Base-by-base conservation (phyloP, 2,888 invertebrate species). In the Penaeus monodon region DNA sequence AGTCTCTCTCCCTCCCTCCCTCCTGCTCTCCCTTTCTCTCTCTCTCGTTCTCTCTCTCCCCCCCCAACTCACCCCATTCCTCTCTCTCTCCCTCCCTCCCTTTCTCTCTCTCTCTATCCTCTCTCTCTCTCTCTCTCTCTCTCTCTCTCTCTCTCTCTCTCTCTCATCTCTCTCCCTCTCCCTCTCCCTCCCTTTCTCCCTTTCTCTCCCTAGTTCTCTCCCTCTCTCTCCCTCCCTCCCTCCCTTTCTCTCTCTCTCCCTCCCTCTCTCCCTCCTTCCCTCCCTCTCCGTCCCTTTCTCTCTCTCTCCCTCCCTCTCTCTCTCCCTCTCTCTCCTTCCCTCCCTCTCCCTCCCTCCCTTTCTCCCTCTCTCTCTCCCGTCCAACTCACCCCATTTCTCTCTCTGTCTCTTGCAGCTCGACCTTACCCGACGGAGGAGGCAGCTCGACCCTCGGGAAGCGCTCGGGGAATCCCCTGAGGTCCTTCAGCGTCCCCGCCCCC, bases 401-500 rank as follows among this genome's bases (percentile, higher is more conserved):
- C 38, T 44, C 38, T 44, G 0, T 7, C 38, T 6, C 7, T 7
- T 44, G 24, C 79, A 87, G 87, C 70, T 77, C 87, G 24, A 80
- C 80, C 10, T 6, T 44, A 7, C 44, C 44, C 44, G 44, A 44
- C 44, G 44, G 44, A 44, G 44, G 10, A n/a, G 89, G 89, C 22
- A 89, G 88, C 65, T 86, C 74, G 81, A 89, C 89, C 22, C 78
- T 89, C 33, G 89, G 89, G 14, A 89, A 89, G 81, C 79, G 88
- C 17, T 79, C 85, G 2, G 88, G 88, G 44, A 89, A 89, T 65
- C 89, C 89, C 22, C 73, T 89, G 27, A 44, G 89, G 20, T 86
- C 86, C 65, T 89, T 89, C 64, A 88, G 89, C 84, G 89, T 89
- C 29, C 89, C 89, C 12, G 89, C 86, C 12, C 89, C 89, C 0